Percentiles rank a stretch among this genome's conserved stretches.
Evolutionary conservation across 2,113 vertebrate genomes (phyloP).

Genomic region (Phrynosoma platyrhinos): DNA sequence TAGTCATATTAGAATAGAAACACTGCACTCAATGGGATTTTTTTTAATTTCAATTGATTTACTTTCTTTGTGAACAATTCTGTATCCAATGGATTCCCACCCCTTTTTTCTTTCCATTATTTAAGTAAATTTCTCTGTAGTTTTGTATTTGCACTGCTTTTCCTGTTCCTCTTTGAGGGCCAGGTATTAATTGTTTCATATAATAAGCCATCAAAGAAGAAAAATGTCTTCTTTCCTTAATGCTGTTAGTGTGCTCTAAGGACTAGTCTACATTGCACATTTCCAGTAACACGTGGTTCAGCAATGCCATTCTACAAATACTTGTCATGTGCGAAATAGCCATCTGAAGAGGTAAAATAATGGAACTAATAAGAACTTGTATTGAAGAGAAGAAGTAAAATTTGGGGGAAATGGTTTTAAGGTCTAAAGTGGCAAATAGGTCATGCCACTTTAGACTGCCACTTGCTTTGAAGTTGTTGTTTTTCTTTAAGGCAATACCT

Average conservation of each 20-base stretch:
- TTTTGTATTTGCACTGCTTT: neutral
- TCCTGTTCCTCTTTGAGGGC: neutral
- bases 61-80: neutral
- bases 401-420: too few relatives aligned
- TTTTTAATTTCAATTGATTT: neutral
- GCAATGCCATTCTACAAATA: too few relatives aligned
- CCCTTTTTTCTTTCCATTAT: neutral
- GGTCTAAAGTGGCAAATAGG: too few relatives aligned
- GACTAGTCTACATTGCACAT: neutral
- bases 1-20: neutral
- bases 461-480: too few relatives aligned
- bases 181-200: neutral
- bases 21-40: neutral
- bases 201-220: neutral
- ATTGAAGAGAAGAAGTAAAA: too few relatives aligned
- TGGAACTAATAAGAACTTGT: too few relatives aligned
- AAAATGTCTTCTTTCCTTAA: neutral
- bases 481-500: too few relatives aligned
- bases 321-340: too few relatives aligned
- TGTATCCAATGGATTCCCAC: neutral
- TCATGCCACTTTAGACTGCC: too few relatives aligned
- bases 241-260: neutral
- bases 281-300: neutral
- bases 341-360: too few relatives aligned
- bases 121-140: neutral